Evolutionary conservation across 2,888 invertebrate species (phyloP), one percentile per base, ranked within the genome.

Genomic region (Kuschelorhynchus macadamiae): DNA sequence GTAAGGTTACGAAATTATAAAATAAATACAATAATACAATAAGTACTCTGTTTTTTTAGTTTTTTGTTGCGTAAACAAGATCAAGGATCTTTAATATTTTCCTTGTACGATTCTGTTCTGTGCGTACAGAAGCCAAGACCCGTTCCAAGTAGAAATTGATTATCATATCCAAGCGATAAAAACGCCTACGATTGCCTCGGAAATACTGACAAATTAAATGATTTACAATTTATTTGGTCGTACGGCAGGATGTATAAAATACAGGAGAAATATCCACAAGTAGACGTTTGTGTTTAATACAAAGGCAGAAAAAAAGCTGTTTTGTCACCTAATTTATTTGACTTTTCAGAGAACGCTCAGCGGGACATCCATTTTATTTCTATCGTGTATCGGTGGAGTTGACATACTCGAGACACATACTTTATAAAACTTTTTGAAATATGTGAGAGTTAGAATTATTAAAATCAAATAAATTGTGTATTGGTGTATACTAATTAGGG

Each of bases 191-290:
- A 75, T 71, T 61, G 73, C 75, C 76, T 74, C 74, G 74, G 76
- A 75, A 78, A 78, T 77, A 78, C 77, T 80, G 81, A 81, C 81
- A 82, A 82, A 81, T 81, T 81, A 79, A 79, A 81, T 79, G 81
- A 81, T 81, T 82, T 81, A 81, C 79, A 74, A 75, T 77, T 77
- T 75, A 77, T 78, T 80, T 79, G 73, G 74, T 73, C 73, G 72
- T 74, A 74, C 70, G 69, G 71, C 77, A 74, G 78, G 78, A 77
- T 77, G 75, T 76, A 78, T 78, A 79, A 78, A 79, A 76, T 66
- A 76, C 71, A 60, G 55, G 57, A 59, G 56, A 65, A 55, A 64
- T 60, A 64, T 64, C 32, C 49, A 42, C 41, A 56, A 59, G 47
- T 46, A 41, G 33, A 63, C 52, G 41, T 59, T 57, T 68, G 63